Evolutionary conservation across 2,797 vertebrate species (phyloP).

Genomic region (Pitangus sulphuratus): DNA sequence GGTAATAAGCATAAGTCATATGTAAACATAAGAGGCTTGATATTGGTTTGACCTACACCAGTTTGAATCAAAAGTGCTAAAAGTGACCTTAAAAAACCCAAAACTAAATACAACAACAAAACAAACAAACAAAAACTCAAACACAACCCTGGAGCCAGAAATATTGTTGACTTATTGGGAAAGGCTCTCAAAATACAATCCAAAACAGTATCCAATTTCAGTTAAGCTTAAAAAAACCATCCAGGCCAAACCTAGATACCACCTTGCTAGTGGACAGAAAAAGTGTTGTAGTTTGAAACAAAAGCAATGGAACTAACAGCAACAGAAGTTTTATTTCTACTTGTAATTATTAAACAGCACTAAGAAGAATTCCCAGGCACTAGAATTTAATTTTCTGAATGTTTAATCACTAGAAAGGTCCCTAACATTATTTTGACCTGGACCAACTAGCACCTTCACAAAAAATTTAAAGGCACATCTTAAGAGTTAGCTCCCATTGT

Average conservation of each 20-base stretch:
- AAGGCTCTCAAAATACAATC: not conserved
- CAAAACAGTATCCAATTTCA: not conserved
- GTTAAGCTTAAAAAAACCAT: not conserved
- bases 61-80: not conserved
- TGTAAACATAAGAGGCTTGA: not conserved
- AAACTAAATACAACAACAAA: not conserved
- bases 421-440: not conserved
- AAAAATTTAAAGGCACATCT: not conserved
- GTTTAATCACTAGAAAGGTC: not conserved
- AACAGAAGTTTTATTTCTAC: not conserved
- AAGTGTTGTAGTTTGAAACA: not conserved
- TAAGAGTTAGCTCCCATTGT: not conserved
- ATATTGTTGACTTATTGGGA: not conserved
- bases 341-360: not conserved
- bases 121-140: not conserved
- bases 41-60: not conserved
- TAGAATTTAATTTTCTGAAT: not conserved
- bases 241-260: not conserved
- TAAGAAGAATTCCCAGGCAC: not conserved
- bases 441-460: not conserved
- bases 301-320: not conserved
- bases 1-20: not conserved
- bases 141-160: not conserved
- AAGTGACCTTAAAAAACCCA: not conserved
- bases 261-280: not conserved